These are phyloP conservation scores for Drosophila neotestacea DNA, from an alignment of 2,888 invertebrate species.

Conservation along the genomic window DNA sequence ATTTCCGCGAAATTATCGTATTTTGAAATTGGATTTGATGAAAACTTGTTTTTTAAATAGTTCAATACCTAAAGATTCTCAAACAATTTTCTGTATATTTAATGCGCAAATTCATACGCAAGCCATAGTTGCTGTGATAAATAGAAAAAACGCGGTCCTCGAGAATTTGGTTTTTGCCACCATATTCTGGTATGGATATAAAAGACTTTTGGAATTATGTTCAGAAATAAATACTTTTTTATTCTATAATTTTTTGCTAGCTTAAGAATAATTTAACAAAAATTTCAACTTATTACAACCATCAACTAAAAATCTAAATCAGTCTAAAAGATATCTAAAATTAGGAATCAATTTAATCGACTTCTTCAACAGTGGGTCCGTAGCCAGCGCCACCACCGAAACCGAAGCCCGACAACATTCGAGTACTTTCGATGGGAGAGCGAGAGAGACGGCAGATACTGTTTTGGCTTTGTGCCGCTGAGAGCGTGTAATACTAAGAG, in stretches of 20 bases:
- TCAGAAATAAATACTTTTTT: conserved; percentile 33
- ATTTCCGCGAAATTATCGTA: no score
- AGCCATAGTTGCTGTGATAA: no score
- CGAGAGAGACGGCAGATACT: background rate
- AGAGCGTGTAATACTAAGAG: background rate
- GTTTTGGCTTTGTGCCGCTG: background rate
- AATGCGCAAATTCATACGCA: no score
- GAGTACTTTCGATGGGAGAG: conserved; percentile 7
- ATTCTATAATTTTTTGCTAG: conserved; percentile 38
- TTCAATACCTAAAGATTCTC: no score
- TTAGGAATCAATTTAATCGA: conserved; percentile 38
- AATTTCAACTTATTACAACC: background rate
- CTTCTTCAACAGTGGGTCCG: conserved; percentile 69
- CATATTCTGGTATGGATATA: background rate
- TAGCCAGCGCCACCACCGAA: conserved; percentile 13
- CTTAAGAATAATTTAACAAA: conserved; percentile 38
- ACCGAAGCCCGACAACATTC: conserved; percentile 27
- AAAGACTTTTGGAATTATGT: conserved; percentile 26
- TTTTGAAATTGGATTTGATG: no score
- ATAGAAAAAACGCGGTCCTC: no score
- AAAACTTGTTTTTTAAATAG: no score
- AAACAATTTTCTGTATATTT: no score
- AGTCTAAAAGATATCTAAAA: background rate
- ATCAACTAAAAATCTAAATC: conserved; percentile 1
- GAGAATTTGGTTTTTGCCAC: no score